phyloP scores from a whole-genome alignment of 1,140 invertebrate species.

The Aphidius ervi region DNA sequence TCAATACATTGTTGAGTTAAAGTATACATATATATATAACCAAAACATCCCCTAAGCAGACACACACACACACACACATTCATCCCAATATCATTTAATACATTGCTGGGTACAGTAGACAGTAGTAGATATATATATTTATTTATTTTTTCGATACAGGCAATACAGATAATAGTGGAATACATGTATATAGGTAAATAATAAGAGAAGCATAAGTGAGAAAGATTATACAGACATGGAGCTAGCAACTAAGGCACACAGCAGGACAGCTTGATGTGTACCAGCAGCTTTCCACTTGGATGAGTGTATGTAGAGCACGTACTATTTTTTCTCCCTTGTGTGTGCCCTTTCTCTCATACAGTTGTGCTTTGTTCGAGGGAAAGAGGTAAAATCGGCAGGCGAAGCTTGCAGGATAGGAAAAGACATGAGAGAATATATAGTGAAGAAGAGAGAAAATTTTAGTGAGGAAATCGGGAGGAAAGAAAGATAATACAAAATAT shows the following conservation, averaged over 20 bases:
- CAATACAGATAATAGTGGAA: not conserved
- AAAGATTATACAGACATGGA: not conserved
- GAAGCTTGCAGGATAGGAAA: constrained; percentile 1
- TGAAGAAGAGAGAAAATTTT: no score
- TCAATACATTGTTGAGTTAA: constrained; percentile 6
- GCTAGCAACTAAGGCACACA: constrained; percentile 1
- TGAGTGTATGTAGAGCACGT: constrained; percentile 54
- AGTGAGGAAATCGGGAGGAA: constrained; percentile 14
- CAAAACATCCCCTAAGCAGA: not conserved
- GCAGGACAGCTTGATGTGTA: constrained; percentile 31
- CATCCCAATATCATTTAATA: no score
- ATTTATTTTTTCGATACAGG: not conserved
- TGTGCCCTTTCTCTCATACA: no score
- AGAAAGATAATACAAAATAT: constrained; percentile 24
- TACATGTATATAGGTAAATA: no score
- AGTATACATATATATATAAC: not conserved
- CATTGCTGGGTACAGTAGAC: no score
- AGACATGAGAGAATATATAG: constrained; percentile 17
- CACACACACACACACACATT: no score
- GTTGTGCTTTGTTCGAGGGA: constrained; percentile 36
- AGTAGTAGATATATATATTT: no score
- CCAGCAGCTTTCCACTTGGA: not conserved
- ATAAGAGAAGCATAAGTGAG: not conserved
- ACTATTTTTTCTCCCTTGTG: constrained; percentile 28
- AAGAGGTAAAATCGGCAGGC: constrained; percentile 27